phyloP scores from a whole-genome alignment of 2,113 vertebrate species.

The Arenaria interpres region DNA sequence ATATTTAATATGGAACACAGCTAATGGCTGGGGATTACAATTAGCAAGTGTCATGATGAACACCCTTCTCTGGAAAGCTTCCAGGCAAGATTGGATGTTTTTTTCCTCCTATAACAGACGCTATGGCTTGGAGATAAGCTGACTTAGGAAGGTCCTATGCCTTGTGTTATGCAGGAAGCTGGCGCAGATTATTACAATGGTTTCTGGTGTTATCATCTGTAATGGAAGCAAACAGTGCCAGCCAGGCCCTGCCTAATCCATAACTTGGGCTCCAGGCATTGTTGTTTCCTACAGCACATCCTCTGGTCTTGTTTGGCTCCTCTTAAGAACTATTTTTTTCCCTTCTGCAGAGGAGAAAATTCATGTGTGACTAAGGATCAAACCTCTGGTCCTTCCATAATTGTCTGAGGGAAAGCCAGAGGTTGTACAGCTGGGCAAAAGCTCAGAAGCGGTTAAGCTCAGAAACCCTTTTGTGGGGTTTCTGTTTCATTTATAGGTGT shows the following conservation, averaged over 20 bases:
- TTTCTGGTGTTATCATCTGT: not conserved
- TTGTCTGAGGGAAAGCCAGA: not conserved
- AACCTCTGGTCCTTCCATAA: not conserved
- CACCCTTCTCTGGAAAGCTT: not conserved
- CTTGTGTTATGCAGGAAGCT: not conserved
- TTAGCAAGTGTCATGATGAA: not conserved
- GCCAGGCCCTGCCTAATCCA: not conserved
- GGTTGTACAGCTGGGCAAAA: not conserved
- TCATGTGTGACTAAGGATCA: not conserved
- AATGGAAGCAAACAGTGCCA: not conserved
- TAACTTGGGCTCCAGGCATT: not conserved
- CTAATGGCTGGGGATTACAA: not conserved
- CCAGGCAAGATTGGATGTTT: not conserved
- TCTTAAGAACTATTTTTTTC: not conserved
- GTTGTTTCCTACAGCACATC: not conserved
- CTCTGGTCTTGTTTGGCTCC: not conserved
- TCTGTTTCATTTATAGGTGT: conserved; percentile 39
- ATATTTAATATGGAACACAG: not conserved
- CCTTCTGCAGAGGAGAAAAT: not conserved
- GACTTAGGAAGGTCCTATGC: not conserved
- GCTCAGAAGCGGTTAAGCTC: not conserved
- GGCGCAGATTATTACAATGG: not conserved
- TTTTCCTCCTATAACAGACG: not conserved
- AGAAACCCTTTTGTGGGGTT: not conserved
- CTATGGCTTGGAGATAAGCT: not conserved